Base-by-base conservation (phyloP, 2,888 invertebrate species). In the Monoplex corrugatus region DNA sequence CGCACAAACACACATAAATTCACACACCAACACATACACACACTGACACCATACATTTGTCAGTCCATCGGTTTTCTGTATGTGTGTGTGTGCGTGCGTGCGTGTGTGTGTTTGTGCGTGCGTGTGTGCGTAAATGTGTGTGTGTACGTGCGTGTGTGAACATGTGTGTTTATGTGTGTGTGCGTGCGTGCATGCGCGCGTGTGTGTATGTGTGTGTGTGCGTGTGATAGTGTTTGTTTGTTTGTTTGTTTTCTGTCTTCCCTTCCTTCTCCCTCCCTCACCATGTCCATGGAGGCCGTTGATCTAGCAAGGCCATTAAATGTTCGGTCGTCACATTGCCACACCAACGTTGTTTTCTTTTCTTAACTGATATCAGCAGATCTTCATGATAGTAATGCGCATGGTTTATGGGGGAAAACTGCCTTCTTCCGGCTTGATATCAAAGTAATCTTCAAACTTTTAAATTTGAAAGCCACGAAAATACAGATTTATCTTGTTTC, bases 41-140 rank as follows among this genome's bases (percentile, higher is more conserved):
- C 10, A 19, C 50, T 19, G 10, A 8, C 50, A 50, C 5, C 16
- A 68, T 68, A n/a, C 16, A 68, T 28, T 68, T 28, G 28, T 28
- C 5, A 19, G 28, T 23, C 5, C 28, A n/a, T 68, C 5, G 68
- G 68, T 16, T 5, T 16, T 16, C 16, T 16, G 68, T 28, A 28
- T 68, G 68, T 68, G 68, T 68, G 68, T 68, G 68, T 68, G 68
- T 68, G 68, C 28, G 68, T 68, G 68, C 28, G 68, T 68, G 68
- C 28, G 68, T 68, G 68, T 68, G 68, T 68, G 68, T 68, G 68
- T 68, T 10, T 68, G 68, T 68, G 68, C 28, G 68, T 68, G 68
- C 28, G 68, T 68, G 68, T 68, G 68, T 68, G 68, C 28, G 68
- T 68, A 28, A 19, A 28, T 68, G 68, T 28, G 68, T 68, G 68